Evolutionary conservation across 2,888 invertebrate species (phyloP), one percentile per base, ranked within the genome.

Genomic region (Ichneumon xanthorius): DNA sequence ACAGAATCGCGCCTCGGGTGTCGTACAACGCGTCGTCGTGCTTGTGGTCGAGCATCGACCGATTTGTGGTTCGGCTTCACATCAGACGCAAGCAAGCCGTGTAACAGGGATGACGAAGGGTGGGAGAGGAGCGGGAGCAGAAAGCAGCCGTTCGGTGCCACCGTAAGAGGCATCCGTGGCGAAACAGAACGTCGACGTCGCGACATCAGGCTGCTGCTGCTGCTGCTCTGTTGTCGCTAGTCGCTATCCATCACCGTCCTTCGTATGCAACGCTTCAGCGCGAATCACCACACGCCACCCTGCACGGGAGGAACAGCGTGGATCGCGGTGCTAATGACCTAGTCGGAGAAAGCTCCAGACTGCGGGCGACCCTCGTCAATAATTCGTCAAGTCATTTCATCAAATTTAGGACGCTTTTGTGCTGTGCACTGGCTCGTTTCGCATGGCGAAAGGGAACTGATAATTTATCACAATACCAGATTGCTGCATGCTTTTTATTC

Each of bases 191-290:
- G 67, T 73, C 73, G 70, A 70, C 83, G 79, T 63, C 67, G 61
- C 67, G 68, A 73, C 67, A 78, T 79, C 61, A 50, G 73, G 83
- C 67, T 68, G 45, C 61, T 58, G 65, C 22, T 73, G 45, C 61
- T 58, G 22, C 68, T 68, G 80, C 58, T 79, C 67, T 45, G 83
- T 83, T 79, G 50, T 73, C 83, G 70, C 61, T 83, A 22, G 48
- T 68, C 73, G 48, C 83, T 79, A 83, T 83, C 73, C 73, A 83
- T 79, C 78, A 83, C 76, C 40, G 76, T 77, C 76, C 82, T 76
- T 82, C 82, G 76, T 82, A 76, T 63, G 82, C 82, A 82, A 77
- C 71, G 76, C 76, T 82, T 81, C 63, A 71, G 53, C 76, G 40
- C 76, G 76, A 82, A 70, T 63, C 63, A 71, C 76, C n/a, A 71